Conservation (phyloP, 2,888 invertebrate genomes). For the Dryobotodes eremita region DNA sequence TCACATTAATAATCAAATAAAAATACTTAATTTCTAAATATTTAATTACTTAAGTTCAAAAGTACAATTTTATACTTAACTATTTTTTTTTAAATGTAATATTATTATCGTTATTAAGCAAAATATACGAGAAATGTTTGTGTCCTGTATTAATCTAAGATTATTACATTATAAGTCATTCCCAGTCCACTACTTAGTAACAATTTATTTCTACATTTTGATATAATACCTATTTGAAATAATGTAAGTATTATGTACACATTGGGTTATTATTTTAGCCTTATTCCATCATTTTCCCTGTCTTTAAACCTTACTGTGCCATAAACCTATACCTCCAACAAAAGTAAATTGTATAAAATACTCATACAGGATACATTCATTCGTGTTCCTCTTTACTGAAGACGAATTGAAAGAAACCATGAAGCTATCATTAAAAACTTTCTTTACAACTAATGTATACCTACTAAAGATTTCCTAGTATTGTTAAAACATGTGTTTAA, state of each 20-base stretch:
- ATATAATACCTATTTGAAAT: background rate
- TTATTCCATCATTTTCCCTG: background rate
- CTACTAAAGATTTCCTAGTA: constrained; percentile 22
- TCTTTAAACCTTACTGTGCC: background rate
- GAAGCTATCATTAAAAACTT: background rate
- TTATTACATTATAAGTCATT: background rate
- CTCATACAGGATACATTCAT: background rate
- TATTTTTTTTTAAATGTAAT: background rate
- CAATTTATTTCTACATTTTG: background rate
- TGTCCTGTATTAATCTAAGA: background rate
- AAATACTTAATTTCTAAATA: background rate
- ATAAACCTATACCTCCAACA: background rate
- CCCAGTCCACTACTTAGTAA: background rate
- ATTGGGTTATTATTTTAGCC: background rate
- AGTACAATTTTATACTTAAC: background rate
- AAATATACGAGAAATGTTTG: background rate
- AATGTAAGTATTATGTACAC: background rate
- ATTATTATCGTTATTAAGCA: background rate
- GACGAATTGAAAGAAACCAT: constrained; percentile 5
- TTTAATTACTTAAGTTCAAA: background rate
- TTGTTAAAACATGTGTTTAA: constrained; percentile 55
- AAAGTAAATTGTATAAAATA: background rate
- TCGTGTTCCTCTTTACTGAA: background rate
- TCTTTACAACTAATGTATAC: constrained; percentile 9
- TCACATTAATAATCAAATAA: background rate